Evolutionary conservation across 2,888 invertebrate species (phyloP).

Genomic region (Idaea aversata): DNA sequence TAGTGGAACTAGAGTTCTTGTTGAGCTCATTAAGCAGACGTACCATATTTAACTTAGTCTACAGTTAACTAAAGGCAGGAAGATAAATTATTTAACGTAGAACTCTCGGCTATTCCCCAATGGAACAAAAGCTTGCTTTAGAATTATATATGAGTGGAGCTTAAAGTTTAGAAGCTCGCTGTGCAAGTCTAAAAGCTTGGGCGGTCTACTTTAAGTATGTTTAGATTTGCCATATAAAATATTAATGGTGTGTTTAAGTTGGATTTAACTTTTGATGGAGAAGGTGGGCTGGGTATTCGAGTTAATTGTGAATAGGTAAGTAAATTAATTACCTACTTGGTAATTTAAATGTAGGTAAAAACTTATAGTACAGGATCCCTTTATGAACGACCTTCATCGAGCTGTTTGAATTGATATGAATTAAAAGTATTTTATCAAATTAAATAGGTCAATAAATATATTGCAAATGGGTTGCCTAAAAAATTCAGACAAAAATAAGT

Average conservation of each 20-base stretch:
- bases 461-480: too few species aligned
- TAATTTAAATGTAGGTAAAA: too few species aligned
- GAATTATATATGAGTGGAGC: slow-evolving; percentile 79
- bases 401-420: too few species aligned
- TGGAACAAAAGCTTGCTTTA: slow-evolving; percentile 76
- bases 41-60: slow-evolving; percentile 54
- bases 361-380: too few species aligned
- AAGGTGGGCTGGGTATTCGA: slow-evolving; percentile 2
- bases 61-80: slow-evolving; percentile 51
- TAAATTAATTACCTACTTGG: too few species aligned
- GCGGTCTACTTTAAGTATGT: slow-evolving; percentile 27
- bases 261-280: slow-evolving; percentile 10
- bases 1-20: not conserved
- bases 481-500: too few species aligned
- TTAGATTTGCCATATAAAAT: slow-evolving; percentile 40
- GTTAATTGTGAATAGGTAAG: slow-evolving; percentile 23
- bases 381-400: too few species aligned
- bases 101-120: slow-evolving; percentile 76
- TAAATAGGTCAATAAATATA: too few species aligned
- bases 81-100: slow-evolving; percentile 69
- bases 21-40: slow-evolving; percentile 37
- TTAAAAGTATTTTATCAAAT: too few species aligned
- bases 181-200: slow-evolving; percentile 80
- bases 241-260: slow-evolving; percentile 4
- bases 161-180: slow-evolving; percentile 78